phyloP scores from a whole-genome alignment of 1,140 invertebrate genomes.

The Trachymyrmex cornetzi region DNA sequence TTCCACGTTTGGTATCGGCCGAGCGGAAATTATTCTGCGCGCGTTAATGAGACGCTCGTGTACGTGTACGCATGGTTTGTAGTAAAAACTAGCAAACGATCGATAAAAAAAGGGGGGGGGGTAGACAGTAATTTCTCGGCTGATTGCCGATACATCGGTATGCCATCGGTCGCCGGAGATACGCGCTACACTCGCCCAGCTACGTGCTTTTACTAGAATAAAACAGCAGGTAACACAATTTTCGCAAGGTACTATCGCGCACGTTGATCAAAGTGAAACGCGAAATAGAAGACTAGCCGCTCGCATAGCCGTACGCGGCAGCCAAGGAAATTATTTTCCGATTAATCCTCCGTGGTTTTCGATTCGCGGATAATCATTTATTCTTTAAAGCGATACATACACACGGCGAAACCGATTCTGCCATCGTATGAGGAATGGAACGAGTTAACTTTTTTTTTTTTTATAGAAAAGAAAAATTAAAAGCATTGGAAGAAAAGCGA shows the following conservation, averaged over 20 bases:
- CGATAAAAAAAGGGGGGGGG: background rate
- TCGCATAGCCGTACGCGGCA: background rate
- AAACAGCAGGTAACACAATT: slow-evolving; percentile 53
- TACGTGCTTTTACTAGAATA: slow-evolving; percentile 49
- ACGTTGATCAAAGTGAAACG: slow-evolving; percentile 58
- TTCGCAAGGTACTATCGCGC: slow-evolving; percentile 53
- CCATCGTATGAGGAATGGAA: background rate
- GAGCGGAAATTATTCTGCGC: slow-evolving; percentile 29
- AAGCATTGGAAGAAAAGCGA: slow-evolving; percentile 24
- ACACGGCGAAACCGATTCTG: slow-evolving; percentile 17
- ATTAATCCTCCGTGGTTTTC: slow-evolving; percentile 44
- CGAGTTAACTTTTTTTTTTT: background rate
- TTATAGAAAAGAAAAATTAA: background rate
- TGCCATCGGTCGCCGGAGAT: slow-evolving; percentile 39
- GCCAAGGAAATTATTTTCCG: slow-evolving; percentile 49
- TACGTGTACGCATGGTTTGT: background rate
- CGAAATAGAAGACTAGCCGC: slow-evolving; percentile 51
- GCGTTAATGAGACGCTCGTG: slow-evolving; percentile 49
- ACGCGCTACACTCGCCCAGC: background rate
- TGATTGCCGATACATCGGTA: slow-evolving; percentile 34
- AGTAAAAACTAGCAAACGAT: slow-evolving; percentile 43
- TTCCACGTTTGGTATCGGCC: slow-evolving; percentile 30
- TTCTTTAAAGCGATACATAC: background rate
- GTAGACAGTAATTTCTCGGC: slow-evolving; percentile 43
- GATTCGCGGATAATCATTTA: slow-evolving; percentile 52